phyloP scores from a whole-genome alignment of 1,140 invertebrate species.

The Melanaphis sacchari region DNA sequence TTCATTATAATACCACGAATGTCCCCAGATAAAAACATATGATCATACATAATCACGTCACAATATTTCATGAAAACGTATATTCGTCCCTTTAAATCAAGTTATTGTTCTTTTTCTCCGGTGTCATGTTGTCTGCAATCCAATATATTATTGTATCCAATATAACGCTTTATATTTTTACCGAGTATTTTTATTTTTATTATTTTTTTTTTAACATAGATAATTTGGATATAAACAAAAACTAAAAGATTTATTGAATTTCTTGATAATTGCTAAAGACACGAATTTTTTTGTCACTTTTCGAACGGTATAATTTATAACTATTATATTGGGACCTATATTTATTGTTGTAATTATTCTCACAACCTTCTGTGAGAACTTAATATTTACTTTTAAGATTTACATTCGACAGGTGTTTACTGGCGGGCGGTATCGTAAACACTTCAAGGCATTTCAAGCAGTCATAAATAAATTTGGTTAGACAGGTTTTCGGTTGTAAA shows the following conservation, averaged over 20 bases:
- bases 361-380: constrained; percentile 10
- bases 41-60: neutral
- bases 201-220: neutral
- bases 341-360: constrained; percentile 19
- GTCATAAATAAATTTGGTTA: constrained; percentile 25
- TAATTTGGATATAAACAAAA: neutral
- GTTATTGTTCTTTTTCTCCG: neutral
- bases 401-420: constrained; percentile 31
- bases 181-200: no score
- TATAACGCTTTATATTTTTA: neutral
- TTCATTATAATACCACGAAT: no score
- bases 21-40: no score
- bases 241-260: neutral
- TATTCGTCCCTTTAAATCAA: neutral
- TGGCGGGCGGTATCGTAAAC: constrained; percentile 18
- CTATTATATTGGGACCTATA: neutral
- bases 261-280: neutral
- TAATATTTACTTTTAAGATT: constrained; percentile 37
- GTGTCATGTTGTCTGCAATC: neutral
- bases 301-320: neutral
- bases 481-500: neutral
- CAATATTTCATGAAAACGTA: neutral
- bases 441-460: neutral
- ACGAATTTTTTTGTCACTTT: neutral
- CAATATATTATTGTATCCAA: neutral